Evolutionary conservation across 2,113 vertebrate genomes (phyloP).

Genomic region (Glareola pratincola): DNA sequence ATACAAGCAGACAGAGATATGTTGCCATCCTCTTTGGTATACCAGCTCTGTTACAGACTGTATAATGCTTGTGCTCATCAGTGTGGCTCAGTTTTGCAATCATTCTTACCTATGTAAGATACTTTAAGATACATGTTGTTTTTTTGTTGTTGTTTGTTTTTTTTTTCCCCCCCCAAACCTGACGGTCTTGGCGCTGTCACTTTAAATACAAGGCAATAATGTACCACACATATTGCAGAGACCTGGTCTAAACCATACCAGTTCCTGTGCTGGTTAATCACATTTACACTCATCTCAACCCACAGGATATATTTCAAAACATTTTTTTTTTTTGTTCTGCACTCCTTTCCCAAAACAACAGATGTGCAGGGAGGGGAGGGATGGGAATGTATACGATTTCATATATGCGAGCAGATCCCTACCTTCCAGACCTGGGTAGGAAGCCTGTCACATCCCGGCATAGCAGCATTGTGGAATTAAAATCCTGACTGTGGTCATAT

Average conservation of each 20-base stretch:
- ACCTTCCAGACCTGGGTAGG: conserved; percentile 40
- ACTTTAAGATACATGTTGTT: not conserved
- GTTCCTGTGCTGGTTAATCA: not conserved
- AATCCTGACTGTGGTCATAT: conserved; percentile 33
- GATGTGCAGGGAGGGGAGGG: not conserved
- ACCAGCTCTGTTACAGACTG: not conserved
- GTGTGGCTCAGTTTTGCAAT: not conserved
- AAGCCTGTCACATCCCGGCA: conserved; percentile 31
- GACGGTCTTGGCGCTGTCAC: not conserved
- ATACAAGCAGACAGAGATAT: not conserved
- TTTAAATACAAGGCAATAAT: not conserved
- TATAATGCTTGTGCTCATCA: not conserved
- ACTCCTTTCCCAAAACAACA: not conserved
- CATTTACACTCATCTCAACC: not conserved
- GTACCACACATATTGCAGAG: not conserved
- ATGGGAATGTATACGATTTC: not conserved
- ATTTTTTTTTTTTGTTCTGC: not conserved
- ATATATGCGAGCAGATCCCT: not conserved
- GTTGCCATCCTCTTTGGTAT: not conserved
- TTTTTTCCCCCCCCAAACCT: not conserved
- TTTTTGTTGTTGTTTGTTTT: too few relatives aligned
- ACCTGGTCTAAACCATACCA: not conserved
- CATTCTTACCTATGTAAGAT: not conserved
- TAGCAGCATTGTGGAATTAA: conserved; percentile 19
- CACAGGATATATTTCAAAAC: not conserved